Percentiles rank a stretch among this genome's conserved stretches.
These are phyloP conservation scores for Atopsyche davidsoni DNA, from an alignment of 1,140 invertebrate genomes.

Conservation along the genomic window DNA sequence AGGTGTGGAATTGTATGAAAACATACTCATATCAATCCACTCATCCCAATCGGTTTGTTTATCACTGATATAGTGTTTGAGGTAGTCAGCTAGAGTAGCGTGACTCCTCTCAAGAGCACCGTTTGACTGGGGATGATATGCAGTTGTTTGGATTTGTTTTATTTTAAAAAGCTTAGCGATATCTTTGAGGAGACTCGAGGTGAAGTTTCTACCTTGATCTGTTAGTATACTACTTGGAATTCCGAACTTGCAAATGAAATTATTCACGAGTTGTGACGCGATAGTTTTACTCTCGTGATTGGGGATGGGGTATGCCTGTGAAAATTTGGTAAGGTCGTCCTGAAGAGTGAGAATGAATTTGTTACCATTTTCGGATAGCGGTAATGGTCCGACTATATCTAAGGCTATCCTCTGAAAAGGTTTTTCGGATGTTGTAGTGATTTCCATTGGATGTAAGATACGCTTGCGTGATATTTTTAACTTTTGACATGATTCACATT, in stretches of 20 bases:
- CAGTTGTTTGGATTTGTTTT: constrained; percentile 28
- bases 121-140: constrained; percentile 32
- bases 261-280: constrained; percentile 15
- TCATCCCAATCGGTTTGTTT: constrained; percentile 35
- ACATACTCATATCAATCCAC: constrained; percentile 33
- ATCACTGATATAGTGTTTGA: constrained; percentile 34
- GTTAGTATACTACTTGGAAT: constrained; percentile 34
- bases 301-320: constrained; percentile 32
- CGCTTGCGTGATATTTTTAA: constrained; percentile 32
- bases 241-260: constrained; percentile 32
- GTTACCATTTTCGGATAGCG: constrained; percentile 28
- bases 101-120: constrained; percentile 35
- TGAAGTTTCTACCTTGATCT: constrained; percentile 34
- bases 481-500: constrained; percentile 34
- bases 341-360: constrained; percentile 36
- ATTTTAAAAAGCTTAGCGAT: constrained; percentile 28
- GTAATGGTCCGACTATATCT: constrained; percentile 34
- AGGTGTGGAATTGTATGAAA: constrained; percentile 31
- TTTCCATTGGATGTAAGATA: constrained; percentile 29
- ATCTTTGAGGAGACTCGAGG: constrained; percentile 13
- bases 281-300: constrained; percentile 34
- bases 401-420: constrained; percentile 30
- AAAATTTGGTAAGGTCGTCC: constrained; percentile 39
- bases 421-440: constrained; percentile 30
- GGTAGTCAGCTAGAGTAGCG: constrained; percentile 34